Evolutionary conservation across 2,797 vertebrate genomes (phyloP).

Genomic region (Helostoma temminkii): DNA sequence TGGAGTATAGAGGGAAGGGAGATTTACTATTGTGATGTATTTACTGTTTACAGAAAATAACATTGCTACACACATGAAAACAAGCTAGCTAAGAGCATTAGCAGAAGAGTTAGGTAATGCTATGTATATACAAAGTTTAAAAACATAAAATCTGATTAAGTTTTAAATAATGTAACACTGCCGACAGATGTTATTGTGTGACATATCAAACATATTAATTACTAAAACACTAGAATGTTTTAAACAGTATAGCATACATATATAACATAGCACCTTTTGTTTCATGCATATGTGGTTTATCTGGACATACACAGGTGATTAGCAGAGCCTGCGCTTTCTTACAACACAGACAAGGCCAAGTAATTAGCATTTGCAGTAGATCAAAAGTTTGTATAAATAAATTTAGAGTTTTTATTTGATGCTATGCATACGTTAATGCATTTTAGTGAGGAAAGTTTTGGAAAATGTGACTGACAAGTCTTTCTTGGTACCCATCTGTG

Average conservation of each 20-base stretch:
- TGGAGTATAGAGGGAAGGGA: constrained; percentile 54
- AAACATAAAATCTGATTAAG: too few species aligned
- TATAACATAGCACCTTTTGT: too few species aligned
- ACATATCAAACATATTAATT: not conserved
- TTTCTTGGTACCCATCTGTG: too few species aligned
- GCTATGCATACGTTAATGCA: too few species aligned
- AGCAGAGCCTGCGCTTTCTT: not conserved
- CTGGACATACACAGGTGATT: constrained; percentile 38
- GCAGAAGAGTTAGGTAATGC: not conserved
- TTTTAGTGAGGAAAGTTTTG: too few species aligned
- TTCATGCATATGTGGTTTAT: too few species aligned
- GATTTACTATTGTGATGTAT: not conserved
- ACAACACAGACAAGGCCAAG: not conserved
- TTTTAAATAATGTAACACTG: constrained; percentile 1
- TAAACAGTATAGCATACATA: too few species aligned
- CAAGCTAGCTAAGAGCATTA: constrained; percentile 2
- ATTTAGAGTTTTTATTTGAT: too few species aligned
- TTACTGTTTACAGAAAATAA: not conserved
- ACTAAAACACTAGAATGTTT: not conserved
- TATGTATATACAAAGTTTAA: not conserved
- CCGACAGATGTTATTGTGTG: not conserved
- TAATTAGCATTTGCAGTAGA: too few species aligned
- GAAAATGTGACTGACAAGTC: too few species aligned
- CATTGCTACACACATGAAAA: not conserved
- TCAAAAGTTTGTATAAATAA: too few species aligned